Evolutionary conservation across 2,888 invertebrate genomes (phyloP).

Genomic region (Timema podura): DNA sequence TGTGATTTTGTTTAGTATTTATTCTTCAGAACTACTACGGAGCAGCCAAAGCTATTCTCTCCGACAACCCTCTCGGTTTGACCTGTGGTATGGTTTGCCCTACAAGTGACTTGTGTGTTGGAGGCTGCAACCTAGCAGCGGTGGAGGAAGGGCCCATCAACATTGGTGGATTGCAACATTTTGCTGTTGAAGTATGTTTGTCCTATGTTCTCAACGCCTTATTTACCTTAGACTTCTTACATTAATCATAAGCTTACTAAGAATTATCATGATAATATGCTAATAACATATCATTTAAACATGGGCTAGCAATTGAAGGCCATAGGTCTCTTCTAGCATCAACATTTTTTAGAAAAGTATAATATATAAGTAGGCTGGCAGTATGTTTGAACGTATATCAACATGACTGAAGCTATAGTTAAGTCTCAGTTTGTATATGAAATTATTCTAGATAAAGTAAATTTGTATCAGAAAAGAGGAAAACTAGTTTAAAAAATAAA

Average conservation of each 20-base stretch:
- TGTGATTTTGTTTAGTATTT: conserved; percentile 8
- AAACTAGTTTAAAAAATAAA: too few species aligned
- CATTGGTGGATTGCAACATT: conserved; percentile 97
- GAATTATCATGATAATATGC: neutral
- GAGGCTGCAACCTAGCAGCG: conserved; percentile 94
- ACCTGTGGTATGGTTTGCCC: conserved; percentile 99
- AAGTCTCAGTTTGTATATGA: too few species aligned
- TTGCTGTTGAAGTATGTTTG: conserved; percentile 79
- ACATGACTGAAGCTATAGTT: too few species aligned
- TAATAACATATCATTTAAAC: neutral
- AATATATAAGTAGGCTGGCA: too few species aligned
- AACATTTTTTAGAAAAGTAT: neutral
- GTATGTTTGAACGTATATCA: too few species aligned
- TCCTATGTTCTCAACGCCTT: too few species aligned
- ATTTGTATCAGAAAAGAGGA: too few species aligned
- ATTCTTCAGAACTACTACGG: conserved; percentile 91
- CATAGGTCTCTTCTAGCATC: neutral
- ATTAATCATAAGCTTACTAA: neutral
- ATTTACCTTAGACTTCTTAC: too few species aligned
- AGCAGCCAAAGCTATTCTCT: conserved; percentile 91
- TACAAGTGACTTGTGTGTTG: conserved; percentile 96
- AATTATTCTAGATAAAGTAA: too few species aligned
- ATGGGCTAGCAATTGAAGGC: conserved; percentile 5
- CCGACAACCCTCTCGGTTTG: conserved; percentile 93
- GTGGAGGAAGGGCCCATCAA: conserved; percentile 97